These are phyloP conservation scores for Leptinotarsa defecta DNA, from an alignment of 1,140 invertebrate species.

Conservation along the genomic window DNA sequence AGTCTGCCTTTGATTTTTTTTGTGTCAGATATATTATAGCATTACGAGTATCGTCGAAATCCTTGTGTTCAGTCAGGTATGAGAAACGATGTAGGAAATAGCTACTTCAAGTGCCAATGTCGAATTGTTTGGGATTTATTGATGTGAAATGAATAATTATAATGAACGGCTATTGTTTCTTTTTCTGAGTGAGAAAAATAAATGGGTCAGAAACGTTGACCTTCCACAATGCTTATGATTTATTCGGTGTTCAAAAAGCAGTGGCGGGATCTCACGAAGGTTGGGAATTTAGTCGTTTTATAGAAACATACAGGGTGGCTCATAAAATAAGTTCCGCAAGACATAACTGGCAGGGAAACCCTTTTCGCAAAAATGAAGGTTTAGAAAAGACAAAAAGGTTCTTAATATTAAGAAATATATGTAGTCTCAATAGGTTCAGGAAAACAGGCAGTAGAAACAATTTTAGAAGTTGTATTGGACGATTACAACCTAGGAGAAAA, in stretches of 20 bases:
- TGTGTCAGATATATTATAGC: neutral
- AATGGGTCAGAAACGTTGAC: neutral
- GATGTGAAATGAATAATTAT: neutral
- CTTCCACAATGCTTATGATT: neutral
- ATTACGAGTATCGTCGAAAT: neutral
- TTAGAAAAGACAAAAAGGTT: too few species aligned
- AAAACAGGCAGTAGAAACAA: too few species aligned
- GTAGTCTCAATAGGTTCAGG: too few species aligned
- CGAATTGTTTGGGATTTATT: conserved; percentile 6
- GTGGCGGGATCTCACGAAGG: neutral
- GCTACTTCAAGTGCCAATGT: conserved; percentile 14
- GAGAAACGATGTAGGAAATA: neutral
- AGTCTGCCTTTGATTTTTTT: neutral
- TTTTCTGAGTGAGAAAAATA: neutral
- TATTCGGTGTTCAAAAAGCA: neutral
- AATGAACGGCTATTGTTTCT: neutral
- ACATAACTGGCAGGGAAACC: too few species aligned
- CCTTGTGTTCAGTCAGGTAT: conserved; percentile 13
- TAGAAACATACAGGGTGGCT: too few species aligned
- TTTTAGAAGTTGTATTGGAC: too few species aligned
- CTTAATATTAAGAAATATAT: too few species aligned
- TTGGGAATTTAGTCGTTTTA: too few species aligned
- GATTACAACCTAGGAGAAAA: too few species aligned
- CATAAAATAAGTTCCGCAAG: too few species aligned
- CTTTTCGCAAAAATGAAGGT: too few species aligned